Evolutionary conservation across 2,888 invertebrate genomes (phyloP).

Genomic region (Teleogryllus oceanicus): DNA sequence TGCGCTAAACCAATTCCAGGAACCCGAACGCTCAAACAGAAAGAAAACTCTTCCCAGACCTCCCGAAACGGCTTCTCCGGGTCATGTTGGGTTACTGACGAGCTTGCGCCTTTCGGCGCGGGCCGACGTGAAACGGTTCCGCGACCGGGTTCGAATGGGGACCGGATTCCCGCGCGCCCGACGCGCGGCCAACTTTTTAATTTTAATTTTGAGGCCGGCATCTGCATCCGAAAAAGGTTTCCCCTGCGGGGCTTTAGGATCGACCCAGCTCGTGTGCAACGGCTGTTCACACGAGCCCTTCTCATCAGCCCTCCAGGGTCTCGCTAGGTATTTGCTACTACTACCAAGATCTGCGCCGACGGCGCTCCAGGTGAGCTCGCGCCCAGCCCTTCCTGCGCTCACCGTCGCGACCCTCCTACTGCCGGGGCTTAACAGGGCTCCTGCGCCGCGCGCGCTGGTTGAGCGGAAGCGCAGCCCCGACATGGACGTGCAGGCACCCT

Average conservation of each 20-base stretch:
- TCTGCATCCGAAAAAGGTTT: neutral
- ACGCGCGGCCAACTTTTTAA: neutral
- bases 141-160: neutral
- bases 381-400: neutral
- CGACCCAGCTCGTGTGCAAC: conserved; percentile 58
- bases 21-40: conserved; percentile 1
- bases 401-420: no score
- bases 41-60: neutral
- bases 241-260: conserved; percentile 49
- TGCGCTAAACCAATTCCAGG: no score
- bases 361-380: no score
- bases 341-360: no score
- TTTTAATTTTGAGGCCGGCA: neutral
- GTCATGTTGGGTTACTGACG: neutral
- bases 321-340: no score
- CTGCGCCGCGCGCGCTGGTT: neutral
- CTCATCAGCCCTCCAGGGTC: no score
- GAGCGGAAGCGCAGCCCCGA: neutral
- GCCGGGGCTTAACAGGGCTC: neutral
- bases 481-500: neutral
- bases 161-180: neutral
- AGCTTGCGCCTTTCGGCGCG: neutral
- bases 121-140: no score
- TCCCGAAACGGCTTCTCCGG: neutral
- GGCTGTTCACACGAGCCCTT: conserved; percentile 59